These are phyloP conservation scores for Zoanthus sansibaricus DNA, from an alignment of 92 coral and sea anemone species.

Conservation along the genomic window DNA sequence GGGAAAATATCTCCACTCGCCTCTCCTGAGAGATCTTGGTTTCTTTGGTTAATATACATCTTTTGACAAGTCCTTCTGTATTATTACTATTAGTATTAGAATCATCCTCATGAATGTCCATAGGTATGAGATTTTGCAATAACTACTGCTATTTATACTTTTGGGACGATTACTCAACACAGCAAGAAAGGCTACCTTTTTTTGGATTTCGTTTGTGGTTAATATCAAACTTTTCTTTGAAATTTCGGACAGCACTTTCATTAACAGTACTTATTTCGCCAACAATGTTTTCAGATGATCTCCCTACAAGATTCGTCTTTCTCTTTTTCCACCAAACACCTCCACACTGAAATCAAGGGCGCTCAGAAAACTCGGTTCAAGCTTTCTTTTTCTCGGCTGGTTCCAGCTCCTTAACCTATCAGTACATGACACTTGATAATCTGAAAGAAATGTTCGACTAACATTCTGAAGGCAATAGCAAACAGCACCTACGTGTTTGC, in stretches of 20 bases:
- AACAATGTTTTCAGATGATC: constrained; percentile 7
- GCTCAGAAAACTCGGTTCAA: not conserved
- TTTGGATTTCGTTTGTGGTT: constrained; percentile 17
- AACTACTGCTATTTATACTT: not conserved
- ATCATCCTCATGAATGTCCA: constrained; percentile 27
- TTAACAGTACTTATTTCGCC: constrained; percentile 9
- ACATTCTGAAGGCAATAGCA: constrained; percentile 13
- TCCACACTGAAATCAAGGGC: constrained; percentile 14
- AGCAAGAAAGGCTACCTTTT: not conserved
- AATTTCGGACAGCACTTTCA: not conserved
- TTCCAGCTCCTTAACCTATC: constrained; percentile 7
- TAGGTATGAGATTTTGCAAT: constrained; percentile 12
- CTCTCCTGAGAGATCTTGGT: too few species aligned
- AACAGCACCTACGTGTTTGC: constrained; percentile 24
- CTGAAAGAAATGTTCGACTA: constrained; percentile 20
- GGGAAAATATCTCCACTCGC: too few species aligned
- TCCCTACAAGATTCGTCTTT: constrained; percentile 19
- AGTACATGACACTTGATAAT: constrained; percentile 11
- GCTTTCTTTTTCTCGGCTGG: constrained; percentile 6
- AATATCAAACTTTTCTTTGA: constrained; percentile 8
- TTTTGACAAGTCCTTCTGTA: not conserved
- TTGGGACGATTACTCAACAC: constrained; percentile 5
- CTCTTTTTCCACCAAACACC: constrained; percentile 16
- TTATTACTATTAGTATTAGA: constrained; percentile 1
- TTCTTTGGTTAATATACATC: too few species aligned